Conservation (phyloP, 2,113 vertebrate species). For the Phalacrocorax carbo region DNA sequence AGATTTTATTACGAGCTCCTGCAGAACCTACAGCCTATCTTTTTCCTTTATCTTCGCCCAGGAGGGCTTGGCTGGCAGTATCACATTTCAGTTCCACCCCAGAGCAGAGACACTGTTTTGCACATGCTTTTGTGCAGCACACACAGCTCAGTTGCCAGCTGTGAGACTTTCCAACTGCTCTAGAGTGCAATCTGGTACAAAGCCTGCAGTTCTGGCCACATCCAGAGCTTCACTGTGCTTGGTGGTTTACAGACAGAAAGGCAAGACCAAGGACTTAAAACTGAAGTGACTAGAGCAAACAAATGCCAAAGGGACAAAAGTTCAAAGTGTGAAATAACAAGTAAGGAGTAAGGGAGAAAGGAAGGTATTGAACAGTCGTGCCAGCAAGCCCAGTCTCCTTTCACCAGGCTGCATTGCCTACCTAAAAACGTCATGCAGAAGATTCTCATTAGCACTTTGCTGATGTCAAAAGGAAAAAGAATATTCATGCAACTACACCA, state of each 20-base stretch:
- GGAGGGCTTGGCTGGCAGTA: background rate
- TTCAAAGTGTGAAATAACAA: background rate
- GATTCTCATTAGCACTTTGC: background rate
- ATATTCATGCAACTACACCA: rapidly evolving
- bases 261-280: background rate
- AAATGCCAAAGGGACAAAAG: background rate
- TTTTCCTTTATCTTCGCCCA: background rate
- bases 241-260: background rate
- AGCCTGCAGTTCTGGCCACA: background rate
- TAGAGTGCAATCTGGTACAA: background rate
- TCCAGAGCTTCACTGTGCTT: background rate
- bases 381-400: background rate
- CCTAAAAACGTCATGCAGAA: background rate
- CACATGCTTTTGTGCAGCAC: background rate
- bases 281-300: background rate
- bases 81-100: background rate
- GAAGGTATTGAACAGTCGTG: background rate
- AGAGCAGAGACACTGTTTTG: background rate
- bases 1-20: background rate
- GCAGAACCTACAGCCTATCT: background rate
- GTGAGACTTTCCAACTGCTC: background rate
- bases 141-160: background rate
- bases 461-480: background rate
- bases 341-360: background rate
- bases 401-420: background rate